phyloP scores from a whole-genome alignment of 1,140 invertebrate species.

The Lasaia peninsularis region DNA sequence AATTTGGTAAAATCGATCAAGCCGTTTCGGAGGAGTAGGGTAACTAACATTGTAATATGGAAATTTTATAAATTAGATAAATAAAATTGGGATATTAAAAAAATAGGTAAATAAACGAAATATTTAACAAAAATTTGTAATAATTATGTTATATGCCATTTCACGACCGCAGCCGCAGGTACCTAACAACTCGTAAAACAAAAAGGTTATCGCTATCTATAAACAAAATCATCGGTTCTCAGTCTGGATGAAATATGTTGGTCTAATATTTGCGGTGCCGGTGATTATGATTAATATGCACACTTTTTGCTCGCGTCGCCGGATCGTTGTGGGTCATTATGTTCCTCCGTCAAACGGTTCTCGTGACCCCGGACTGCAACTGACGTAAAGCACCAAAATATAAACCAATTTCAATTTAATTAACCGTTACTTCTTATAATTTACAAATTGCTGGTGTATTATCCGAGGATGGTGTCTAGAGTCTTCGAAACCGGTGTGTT shows the following conservation, averaged over 20 bases:
- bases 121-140: too few species aligned
- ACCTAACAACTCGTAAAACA: background rate
- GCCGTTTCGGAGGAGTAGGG: too few species aligned
- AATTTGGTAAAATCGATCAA: too few species aligned
- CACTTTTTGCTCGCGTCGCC: conserved; percentile 47
- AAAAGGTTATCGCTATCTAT: background rate
- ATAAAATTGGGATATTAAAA: too few species aligned
- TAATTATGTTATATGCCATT: too few species aligned
- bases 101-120: too few species aligned
- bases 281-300: conserved; percentile 65
- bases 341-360: conserved; percentile 33
- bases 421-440: background rate
- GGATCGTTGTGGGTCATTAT: conserved; percentile 59
- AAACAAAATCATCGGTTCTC: background rate
- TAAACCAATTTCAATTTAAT: background rate
- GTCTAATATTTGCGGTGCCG: conserved; percentile 40
- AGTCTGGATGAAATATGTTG: conserved; percentile 16
- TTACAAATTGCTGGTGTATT: too few species aligned
- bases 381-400: conserved; percentile 12
- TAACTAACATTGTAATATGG: too few species aligned
- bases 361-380: conserved; percentile 39
- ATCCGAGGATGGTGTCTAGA: too few species aligned
- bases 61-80: too few species aligned
- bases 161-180: background rate
- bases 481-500: too few species aligned